Conservation (phyloP, 2,113 vertebrate species). For the Illadopsis cleaveri region DNA sequence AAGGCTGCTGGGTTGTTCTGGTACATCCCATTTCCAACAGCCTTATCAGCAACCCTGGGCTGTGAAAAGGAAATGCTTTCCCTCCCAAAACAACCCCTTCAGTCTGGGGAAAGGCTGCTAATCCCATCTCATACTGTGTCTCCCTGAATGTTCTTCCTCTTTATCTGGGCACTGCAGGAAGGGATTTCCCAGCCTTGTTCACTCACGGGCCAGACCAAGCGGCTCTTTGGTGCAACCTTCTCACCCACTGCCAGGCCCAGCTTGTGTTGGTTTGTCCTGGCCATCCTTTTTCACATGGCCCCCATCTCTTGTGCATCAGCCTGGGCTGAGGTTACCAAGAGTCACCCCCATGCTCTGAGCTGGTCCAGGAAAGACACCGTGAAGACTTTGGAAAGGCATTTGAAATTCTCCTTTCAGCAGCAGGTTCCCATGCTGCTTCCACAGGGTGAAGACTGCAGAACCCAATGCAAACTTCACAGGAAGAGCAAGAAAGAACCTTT, state of each 20-base stretch:
- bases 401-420: background rate
- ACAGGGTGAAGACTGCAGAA: accelerated
- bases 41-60: background rate
- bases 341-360: background rate
- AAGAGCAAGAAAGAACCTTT: background rate
- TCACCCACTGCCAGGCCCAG: background rate
- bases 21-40: background rate
- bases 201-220: background rate
- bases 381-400: background rate
- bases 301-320: accelerated
- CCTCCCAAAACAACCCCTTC: background rate
- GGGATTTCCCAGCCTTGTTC: background rate
- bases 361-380: background rate
- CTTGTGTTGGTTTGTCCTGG: background rate
- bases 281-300: background rate
- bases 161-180: background rate
- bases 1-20: background rate
- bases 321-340: background rate
- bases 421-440: background rate
- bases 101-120: background rate
- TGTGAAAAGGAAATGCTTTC: background rate
- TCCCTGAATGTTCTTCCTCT: background rate
- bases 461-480: background rate
- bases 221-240: background rate
- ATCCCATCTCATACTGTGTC: background rate